Evolutionary conservation across 2,113 vertebrate species (phyloP), one percentile per base, ranked within the genome.

Genomic region (Thunnus thynnus): DNA sequence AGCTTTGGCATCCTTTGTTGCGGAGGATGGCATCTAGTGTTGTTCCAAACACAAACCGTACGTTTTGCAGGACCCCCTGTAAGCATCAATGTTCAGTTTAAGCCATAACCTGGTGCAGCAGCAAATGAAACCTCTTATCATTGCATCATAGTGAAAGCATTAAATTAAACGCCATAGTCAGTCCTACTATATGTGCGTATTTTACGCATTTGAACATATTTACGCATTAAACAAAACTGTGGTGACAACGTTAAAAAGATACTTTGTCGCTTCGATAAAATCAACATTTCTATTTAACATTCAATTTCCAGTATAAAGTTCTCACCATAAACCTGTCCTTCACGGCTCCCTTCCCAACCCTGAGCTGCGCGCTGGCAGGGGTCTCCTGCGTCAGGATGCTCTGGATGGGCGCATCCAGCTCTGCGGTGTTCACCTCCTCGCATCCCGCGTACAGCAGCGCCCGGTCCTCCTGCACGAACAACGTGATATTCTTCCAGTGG

Each of bases 281-380:
- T 6, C 3, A 1, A 41, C 2, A 2, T 20, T 2, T 3, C 12
- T 10, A 47, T 0, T 60, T 11, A 46, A 13, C 67, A 32, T 1
- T 25, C 8, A 47, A 11, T 41, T 25, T 56, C 2, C 27, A 11
- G 20, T 62, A 3, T n/a, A 1, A 13, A 62, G 3, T 0, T 70
- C 96, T 96, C 89, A 99, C 99, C 97, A 97, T 97, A 88, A 99
- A 99, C 72, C 95, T 95, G 94, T 99, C 97, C n/a, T 97, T 97
- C 86, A 96, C 96, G 2, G 96, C 97, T 32, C 98, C 99, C 89
- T 99, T 99, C n/a, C 97, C 99, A 1, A 99, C 89, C 47, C 95
- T 92, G 58, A 99, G 95, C 32, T 90, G 95, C 80, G 97, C 97
- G 7, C 82, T 89, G 60, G 66, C 93, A 22, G 97, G 96, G 44